phyloP scores from a whole-genome alignment of 2,113 vertebrate species.

The Henicopernis longicauda region DNA sequence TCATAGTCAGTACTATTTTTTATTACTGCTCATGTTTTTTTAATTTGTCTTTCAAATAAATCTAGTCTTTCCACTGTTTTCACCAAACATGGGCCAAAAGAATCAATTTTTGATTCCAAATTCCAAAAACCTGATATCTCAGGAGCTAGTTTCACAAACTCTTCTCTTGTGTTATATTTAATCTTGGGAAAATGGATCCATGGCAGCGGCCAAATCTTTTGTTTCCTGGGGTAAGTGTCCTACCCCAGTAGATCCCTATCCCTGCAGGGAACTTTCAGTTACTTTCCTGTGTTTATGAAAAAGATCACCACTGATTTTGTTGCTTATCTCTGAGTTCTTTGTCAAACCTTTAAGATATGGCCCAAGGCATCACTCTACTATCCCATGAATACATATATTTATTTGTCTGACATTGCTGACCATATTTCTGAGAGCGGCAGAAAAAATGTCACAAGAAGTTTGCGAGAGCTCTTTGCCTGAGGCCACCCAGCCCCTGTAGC shows the following conservation, averaged over 20 bases:
- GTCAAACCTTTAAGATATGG: background rate
- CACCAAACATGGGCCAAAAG: slow-evolving; percentile 34
- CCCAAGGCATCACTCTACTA: background rate
- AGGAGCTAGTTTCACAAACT: slow-evolving; percentile 27
- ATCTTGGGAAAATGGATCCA: slow-evolving; percentile 9
- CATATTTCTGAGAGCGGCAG: background rate
- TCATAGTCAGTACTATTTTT: slow-evolving; percentile 39
- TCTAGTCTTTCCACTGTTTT: slow-evolving; percentile 52
- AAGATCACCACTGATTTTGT: background rate
- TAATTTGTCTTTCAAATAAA: slow-evolving; percentile 57
- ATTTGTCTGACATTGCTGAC: background rate
- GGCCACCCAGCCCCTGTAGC: background rate
- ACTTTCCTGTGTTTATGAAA: background rate
- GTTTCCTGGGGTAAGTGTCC: background rate
- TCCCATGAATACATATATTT: background rate
- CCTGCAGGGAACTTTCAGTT: background rate
- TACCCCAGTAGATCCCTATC: background rate
- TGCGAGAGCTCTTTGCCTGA: background rate
- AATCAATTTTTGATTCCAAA: slow-evolving; percentile 42
- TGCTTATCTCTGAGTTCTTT: background rate
- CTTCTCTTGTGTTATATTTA: slow-evolving; percentile 25
- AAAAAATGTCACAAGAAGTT: background rate
- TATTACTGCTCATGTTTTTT: slow-evolving; percentile 50
- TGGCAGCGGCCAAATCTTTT: background rate
- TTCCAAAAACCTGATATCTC: slow-evolving; percentile 50